These are phyloP conservation scores for Epinotia ramella DNA, from an alignment of 2,888 invertebrate species.

Conservation along the genomic window DNA sequence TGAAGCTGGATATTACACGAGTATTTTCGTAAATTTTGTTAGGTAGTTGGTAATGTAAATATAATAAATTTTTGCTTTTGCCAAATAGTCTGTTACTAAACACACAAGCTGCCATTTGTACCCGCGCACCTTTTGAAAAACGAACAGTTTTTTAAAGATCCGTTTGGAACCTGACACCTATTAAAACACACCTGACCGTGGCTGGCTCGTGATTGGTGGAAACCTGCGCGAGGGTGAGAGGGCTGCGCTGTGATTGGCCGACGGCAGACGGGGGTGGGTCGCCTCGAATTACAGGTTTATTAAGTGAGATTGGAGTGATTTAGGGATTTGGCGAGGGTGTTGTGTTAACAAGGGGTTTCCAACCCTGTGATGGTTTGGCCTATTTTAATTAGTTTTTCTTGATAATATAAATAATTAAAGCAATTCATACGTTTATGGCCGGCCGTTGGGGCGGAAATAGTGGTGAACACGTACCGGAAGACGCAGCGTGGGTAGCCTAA, in stretches of 20 bases:
- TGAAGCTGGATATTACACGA: too few relatives aligned
- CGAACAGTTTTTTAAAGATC: conserved; percentile 47
- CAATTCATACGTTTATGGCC: too few relatives aligned
- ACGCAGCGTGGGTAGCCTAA: too few relatives aligned
- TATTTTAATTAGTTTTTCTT: conserved; percentile 44
- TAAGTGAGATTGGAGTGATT: conserved; percentile 71
- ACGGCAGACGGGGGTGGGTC: conserved; percentile 63
- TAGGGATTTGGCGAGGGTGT: conserved; percentile 62
- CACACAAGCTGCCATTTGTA: not conserved
- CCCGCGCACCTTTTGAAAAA: conserved; percentile 37
- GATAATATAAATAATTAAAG: not conserved
- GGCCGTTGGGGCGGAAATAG: too few relatives aligned
- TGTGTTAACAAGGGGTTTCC: conserved; percentile 45
- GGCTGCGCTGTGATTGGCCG: conserved; percentile 61
- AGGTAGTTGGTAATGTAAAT: too few relatives aligned
- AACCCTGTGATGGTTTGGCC: conserved; percentile 51
- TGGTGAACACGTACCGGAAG: too few relatives aligned
- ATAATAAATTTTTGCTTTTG: too few relatives aligned
- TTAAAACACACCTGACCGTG: conserved; percentile 66
- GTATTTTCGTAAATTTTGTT: too few relatives aligned
- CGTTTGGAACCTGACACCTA: conserved; percentile 65
- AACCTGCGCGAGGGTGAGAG: conserved; percentile 65
- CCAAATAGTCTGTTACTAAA: not conserved
- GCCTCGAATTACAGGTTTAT: conserved; percentile 69
- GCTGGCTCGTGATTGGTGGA: conserved; percentile 60